A percentile compares a stretch with the other conserved stretches of the same genome.
Evolutionary conservation across 2,113 vertebrate species (phyloP).

Genomic region (Nyctibius bracteatus): DNA sequence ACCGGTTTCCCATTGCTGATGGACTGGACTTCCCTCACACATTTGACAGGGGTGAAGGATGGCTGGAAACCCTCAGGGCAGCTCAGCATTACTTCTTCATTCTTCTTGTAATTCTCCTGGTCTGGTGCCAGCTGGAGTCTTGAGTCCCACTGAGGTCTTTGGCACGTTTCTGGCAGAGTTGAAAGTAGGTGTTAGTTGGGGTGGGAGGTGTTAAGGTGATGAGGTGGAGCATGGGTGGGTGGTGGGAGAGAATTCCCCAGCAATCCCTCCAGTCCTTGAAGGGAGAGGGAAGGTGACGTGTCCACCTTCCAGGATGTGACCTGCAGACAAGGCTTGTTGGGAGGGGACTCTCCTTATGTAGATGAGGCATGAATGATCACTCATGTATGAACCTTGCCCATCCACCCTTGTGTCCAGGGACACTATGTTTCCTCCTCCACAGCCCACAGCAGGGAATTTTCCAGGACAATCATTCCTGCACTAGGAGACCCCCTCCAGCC

Average conservation of each 20-base stretch:
- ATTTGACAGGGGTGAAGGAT: not conserved
- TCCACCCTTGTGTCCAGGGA: not conserved
- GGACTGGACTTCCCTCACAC: not conserved
- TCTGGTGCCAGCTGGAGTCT: not conserved
- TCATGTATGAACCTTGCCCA: not conserved
- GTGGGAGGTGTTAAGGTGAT: not conserved
- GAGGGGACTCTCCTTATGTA: not conserved
- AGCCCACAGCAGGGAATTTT: not conserved
- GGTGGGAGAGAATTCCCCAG: not conserved
- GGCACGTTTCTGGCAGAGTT: not conserved
- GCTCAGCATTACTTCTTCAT: not conserved
- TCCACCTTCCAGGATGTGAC: not conserved
- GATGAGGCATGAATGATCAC: rapidly evolving
- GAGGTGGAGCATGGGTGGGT: rapidly evolving
- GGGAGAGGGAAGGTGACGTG: not conserved
- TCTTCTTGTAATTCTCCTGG: not conserved
- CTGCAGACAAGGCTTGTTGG: not conserved
- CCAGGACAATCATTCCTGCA: not conserved
- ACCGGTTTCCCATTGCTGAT: not conserved
- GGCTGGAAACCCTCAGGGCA: not conserved
- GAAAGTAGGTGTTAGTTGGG: not conserved
- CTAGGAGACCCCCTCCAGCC: not conserved
- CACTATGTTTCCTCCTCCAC: not conserved
- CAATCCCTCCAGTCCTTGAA: not conserved
- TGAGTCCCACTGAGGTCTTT: not conserved